Conservation (phyloP, 2,797 vertebrate genomes). For the Hydrocynus forskahlii region DNA sequence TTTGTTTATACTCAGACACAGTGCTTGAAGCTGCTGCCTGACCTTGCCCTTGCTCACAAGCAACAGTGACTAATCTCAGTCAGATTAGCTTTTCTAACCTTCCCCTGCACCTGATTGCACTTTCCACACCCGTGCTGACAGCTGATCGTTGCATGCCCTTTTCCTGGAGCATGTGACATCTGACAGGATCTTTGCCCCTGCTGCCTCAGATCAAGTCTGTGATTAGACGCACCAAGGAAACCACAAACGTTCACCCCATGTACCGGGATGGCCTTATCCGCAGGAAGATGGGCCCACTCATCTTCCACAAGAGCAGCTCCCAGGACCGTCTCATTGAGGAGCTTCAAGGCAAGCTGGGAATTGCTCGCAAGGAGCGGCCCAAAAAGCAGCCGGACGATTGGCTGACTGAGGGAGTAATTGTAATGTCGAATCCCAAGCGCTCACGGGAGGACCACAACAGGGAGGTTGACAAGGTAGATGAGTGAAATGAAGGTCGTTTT, state of each 20-base stretch:
- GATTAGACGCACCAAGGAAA: constrained; percentile 95
- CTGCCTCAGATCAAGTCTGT: constrained; percentile 91
- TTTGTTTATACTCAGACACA: not conserved
- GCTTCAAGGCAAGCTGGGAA: constrained; percentile 90
- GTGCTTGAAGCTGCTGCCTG: not conserved
- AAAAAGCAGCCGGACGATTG: constrained; percentile 84
- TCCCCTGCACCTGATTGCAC: constrained; percentile 7
- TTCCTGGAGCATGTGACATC: constrained; percentile 9
- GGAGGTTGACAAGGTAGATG: constrained; percentile 91
- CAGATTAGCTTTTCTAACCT: not conserved
- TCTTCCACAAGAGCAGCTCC: constrained; percentile 89
- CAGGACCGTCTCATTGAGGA: constrained; percentile 91
- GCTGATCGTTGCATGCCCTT: not conserved
- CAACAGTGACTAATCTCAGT: not conserved
- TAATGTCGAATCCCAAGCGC: constrained; percentile 86
- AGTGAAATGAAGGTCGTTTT: not conserved
- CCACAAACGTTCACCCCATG: constrained; percentile 91
- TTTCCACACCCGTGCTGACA: not conserved
- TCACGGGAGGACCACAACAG: constrained; percentile 77
- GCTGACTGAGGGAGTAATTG: constrained; percentile 89
- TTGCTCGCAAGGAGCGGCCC: constrained; percentile 79
- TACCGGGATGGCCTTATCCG: constrained; percentile 87
- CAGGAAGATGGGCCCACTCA: constrained; percentile 87
- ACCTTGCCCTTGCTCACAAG: not conserved
- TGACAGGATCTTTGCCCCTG: constrained; percentile 38